Evolutionary conservation across 2,888 invertebrate genomes (phyloP).

Genomic region (Patella caerulea): DNA sequence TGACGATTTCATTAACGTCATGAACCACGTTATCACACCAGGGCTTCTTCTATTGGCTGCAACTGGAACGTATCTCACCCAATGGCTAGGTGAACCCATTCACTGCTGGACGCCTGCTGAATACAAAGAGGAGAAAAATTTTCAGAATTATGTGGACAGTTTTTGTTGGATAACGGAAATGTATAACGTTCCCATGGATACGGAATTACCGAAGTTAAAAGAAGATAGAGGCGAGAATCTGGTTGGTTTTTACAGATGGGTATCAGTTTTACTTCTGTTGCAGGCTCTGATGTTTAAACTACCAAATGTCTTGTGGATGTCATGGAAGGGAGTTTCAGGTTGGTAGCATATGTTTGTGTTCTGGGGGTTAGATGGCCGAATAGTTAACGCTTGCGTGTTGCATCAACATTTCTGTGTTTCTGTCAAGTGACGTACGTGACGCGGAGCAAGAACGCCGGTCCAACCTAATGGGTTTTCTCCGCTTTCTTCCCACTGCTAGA

Average conservation of each 20-base stretch:
- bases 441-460: too few species aligned
- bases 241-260: constrained; percentile 4
- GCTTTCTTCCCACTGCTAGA: too few species aligned
- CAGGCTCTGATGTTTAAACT: constrained; percentile 1
- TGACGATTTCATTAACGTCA: neutral
- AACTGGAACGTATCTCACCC: neutral
- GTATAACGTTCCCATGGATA: neutral
- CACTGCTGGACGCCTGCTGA: constrained; percentile 9
- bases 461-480: too few species aligned
- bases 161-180: constrained; percentile 2
- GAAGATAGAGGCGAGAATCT: neutral
- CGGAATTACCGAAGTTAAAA: neutral
- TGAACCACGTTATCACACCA: neutral
- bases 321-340: neutral
- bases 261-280: neutral
- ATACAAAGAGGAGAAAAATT: neutral
- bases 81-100: neutral
- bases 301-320: neutral
- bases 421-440: too few species aligned
- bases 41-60: neutral
- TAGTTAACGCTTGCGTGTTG: too few species aligned
- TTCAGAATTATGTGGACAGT: neutral
- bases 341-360: neutral
- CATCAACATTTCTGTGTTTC: too few species aligned
- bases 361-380: too few species aligned